phyloP scores from a whole-genome alignment of 2,797 vertebrate species.

The Propithecus perrieri region DNA sequence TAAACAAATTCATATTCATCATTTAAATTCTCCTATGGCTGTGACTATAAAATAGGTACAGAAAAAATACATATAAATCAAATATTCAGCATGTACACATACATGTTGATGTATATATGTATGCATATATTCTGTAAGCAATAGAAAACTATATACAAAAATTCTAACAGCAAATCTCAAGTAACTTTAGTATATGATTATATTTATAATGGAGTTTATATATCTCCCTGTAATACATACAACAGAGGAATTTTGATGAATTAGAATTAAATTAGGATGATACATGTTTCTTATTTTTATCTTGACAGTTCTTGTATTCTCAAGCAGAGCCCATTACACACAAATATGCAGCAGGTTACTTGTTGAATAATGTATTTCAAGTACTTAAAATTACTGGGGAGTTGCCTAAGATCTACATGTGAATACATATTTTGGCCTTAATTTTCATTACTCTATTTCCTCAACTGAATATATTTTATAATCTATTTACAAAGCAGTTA shows the following conservation, averaged over 20 bases:
- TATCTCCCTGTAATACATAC: slow-evolving; percentile 44
- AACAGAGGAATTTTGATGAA: slow-evolving; percentile 69
- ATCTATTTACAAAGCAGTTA: slow-evolving; percentile 78
- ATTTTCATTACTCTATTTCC: slow-evolving; percentile 82
- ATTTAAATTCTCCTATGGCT: slow-evolving; percentile 38
- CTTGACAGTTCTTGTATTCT: slow-evolving; percentile 83
- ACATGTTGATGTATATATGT: slow-evolving; percentile 27
- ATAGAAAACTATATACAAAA: slow-evolving; percentile 53
- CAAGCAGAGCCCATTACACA: slow-evolving; percentile 82
- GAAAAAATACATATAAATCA: slow-evolving; percentile 10
- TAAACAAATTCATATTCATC: slow-evolving; percentile 6
- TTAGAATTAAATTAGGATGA: slow-evolving; percentile 85
- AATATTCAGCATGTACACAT: slow-evolving; percentile 2
- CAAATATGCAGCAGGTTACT: slow-evolving; percentile 83
- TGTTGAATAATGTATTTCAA: slow-evolving; percentile 87
- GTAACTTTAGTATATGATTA: slow-evolving; percentile 18
- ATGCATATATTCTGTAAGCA: background rate
- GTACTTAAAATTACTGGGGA: slow-evolving; percentile 83
- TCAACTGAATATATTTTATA: slow-evolving; percentile 80
- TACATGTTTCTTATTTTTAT: slow-evolving; percentile 84
- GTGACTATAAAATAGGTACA: slow-evolving; percentile 2
- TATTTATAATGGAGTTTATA: slow-evolving; percentile 55
- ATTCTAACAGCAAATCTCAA: slow-evolving; percentile 58
- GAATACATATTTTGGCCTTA: slow-evolving; percentile 83
- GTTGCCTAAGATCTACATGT: slow-evolving; percentile 83